Evolutionary conservation across 2,113 vertebrate genomes (phyloP).

Genomic region (Planiliza haematocheilus): DNA sequence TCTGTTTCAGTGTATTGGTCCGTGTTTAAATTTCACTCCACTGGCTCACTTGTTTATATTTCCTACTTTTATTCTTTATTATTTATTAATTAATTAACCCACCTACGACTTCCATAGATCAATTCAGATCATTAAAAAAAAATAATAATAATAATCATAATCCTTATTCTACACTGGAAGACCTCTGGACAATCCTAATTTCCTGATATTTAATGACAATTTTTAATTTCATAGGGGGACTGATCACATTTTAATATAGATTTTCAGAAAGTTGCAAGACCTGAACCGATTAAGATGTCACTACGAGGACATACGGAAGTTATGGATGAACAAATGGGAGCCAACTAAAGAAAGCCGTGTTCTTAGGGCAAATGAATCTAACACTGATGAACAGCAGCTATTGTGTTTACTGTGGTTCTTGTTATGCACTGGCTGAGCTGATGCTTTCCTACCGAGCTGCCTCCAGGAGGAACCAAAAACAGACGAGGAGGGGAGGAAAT

Average conservation of each 20-base stretch:
- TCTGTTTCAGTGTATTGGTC: background rate
- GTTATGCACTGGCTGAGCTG: constrained; percentile 37
- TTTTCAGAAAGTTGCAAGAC: background rate
- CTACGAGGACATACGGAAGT: background rate
- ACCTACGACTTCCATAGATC: constrained; percentile 9
- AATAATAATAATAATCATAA: constrained; percentile 24
- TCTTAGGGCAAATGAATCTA: background rate
- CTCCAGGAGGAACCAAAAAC: constrained; percentile 26
- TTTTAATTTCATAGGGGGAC: background rate
- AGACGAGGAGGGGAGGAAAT: background rate
- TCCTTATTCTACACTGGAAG: constrained; percentile 31
- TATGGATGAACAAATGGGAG: background rate
- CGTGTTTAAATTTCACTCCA: background rate
- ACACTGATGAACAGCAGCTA: constrained; percentile 32
- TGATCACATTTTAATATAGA: background rate
- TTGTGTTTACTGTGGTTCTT: constrained; percentile 1
- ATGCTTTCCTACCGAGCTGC: background rate
- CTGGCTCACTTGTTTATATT: background rate
- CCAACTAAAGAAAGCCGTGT: constrained; percentile 10
- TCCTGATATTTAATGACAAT: constrained; percentile 6
- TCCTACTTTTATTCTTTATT: background rate
- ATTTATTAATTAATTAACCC: constrained; percentile 30
- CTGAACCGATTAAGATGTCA: constrained; percentile 25
- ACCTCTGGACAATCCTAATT: constrained; percentile 26
- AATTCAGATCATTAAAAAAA: constrained; percentile 4